Percentiles rank a stretch among this genome's conserved stretches.
Evolutionary conservation across 2,888 invertebrate genomes (phyloP).

Genomic region (Meiosimyza platycephala): DNA sequence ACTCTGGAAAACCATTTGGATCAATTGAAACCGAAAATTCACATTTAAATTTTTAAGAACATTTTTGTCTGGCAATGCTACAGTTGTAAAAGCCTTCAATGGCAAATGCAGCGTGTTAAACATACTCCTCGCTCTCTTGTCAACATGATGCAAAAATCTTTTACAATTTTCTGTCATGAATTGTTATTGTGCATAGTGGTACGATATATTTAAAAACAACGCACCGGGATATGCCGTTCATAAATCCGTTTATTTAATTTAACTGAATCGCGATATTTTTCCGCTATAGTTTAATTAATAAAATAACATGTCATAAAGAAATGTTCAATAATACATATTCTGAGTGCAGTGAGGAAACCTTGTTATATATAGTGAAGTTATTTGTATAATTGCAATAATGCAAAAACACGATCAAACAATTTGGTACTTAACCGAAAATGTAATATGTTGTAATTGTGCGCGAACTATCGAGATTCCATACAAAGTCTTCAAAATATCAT

Average conservation of each 20-base stretch:
- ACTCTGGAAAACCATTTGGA: too few species aligned
- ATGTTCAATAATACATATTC: not conserved
- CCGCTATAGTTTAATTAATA: not conserved
- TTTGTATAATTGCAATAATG: not conserved
- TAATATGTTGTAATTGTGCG: not conserved
- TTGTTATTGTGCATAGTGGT: not conserved
- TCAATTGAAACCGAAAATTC: too few species aligned
- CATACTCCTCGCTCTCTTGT: not conserved
- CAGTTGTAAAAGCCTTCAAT: too few species aligned
- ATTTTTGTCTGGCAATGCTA: too few species aligned
- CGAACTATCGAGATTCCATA: too few species aligned
- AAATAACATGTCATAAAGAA: not conserved
- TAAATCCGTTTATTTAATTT: slow-evolving; percentile 45
- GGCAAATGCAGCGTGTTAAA: too few species aligned
- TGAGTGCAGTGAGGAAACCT: slow-evolving; percentile 18
- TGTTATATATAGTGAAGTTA: slow-evolving; percentile 38
- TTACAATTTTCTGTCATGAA: not conserved
- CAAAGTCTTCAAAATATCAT: too few species aligned
- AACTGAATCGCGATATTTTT: slow-evolving; percentile 25
- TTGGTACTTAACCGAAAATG: not conserved
- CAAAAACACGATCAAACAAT: slow-evolving; percentile 11
- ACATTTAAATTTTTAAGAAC: too few species aligned
- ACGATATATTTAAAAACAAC: slow-evolving; percentile 1
- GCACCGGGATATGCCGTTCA: slow-evolving; percentile 45
- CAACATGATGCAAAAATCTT: not conserved